These are phyloP conservation scores for Andrena camellia DNA, from an alignment of 2,888 invertebrate genomes.

Conservation along the genomic window DNA sequence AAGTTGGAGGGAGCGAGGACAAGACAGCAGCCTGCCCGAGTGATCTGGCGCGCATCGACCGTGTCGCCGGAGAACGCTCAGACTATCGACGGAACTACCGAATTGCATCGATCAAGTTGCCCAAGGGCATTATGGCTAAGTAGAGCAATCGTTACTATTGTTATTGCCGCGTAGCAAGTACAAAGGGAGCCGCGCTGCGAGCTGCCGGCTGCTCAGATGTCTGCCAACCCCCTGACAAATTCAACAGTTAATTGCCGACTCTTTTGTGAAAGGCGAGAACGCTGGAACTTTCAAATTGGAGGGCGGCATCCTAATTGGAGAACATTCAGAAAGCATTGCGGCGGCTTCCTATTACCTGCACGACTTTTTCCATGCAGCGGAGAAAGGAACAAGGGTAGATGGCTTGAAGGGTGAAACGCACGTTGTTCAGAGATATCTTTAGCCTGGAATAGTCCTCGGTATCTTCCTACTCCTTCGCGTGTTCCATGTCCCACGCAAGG, in stretches of 20 bases:
- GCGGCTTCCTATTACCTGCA: no score
- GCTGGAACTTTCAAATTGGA: no score
- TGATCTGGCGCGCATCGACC: conserved; percentile 27
- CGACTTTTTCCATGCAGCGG: no score
- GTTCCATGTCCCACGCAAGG: no score
- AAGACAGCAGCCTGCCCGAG: conserved; percentile 12
- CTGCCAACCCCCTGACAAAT: not conserved
- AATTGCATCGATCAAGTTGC: not conserved
- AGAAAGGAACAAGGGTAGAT: no score
- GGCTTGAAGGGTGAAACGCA: no score
- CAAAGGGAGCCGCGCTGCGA: not conserved
- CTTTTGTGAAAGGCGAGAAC: not conserved
- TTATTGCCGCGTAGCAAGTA: not conserved
- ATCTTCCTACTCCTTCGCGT: no score
- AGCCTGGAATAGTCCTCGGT: no score
- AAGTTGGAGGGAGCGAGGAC: conserved; percentile 7
- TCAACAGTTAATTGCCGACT: not conserved
- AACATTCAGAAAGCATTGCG: not conserved
- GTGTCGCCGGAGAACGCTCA: not conserved
- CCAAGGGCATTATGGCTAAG: not conserved
- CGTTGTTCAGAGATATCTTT: no score
- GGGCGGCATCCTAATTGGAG: not conserved
- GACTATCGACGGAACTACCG: conserved; percentile 13
- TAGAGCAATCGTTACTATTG: conserved; percentile 21
- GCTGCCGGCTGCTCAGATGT: not conserved